Evolutionary conservation across 2,113 vertebrate genomes (phyloP).

Genomic region (Dasyornis broadbenti): DNA sequence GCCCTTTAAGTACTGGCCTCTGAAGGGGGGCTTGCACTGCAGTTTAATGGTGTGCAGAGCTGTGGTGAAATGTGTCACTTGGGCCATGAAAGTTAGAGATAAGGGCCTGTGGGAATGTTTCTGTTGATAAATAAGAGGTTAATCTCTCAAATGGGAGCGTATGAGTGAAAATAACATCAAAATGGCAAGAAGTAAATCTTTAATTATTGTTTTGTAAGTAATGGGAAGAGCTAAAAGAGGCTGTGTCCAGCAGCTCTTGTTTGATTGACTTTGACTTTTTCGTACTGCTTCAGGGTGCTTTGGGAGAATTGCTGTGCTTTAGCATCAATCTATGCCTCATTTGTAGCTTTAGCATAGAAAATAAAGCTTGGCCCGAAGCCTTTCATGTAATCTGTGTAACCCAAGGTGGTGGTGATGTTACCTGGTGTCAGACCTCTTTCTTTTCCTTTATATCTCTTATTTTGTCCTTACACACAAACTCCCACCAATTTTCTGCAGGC

Average conservation of each 20-base stretch:
- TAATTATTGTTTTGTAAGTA: neutral
- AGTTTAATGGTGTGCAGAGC: fast-evolving
- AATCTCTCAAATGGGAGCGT: fast-evolving
- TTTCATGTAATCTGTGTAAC: neutral
- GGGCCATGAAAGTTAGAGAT: neutral
- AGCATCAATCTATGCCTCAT: neutral
- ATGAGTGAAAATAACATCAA: neutral
- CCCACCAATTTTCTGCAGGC: neutral
- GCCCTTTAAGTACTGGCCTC: neutral
- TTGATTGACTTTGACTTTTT: neutral
- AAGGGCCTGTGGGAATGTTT: neutral
- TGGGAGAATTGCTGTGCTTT: neutral
- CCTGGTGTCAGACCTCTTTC: neutral
- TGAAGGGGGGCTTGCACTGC: neutral
- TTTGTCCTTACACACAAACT: neutral
- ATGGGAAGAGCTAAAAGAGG: neutral
- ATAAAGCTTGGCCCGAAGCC: neutral
- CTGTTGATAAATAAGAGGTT: neutral
- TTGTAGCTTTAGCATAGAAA: neutral
- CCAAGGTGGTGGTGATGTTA: fast-evolving
- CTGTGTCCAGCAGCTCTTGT: neutral
- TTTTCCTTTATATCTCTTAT: fast-evolving
- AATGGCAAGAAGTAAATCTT: neutral
- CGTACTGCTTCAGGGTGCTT: neutral
- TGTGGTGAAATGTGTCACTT: fast-evolving